Conservation (phyloP, 2,113 vertebrate genomes). For the Cervus canadensis region DNA sequence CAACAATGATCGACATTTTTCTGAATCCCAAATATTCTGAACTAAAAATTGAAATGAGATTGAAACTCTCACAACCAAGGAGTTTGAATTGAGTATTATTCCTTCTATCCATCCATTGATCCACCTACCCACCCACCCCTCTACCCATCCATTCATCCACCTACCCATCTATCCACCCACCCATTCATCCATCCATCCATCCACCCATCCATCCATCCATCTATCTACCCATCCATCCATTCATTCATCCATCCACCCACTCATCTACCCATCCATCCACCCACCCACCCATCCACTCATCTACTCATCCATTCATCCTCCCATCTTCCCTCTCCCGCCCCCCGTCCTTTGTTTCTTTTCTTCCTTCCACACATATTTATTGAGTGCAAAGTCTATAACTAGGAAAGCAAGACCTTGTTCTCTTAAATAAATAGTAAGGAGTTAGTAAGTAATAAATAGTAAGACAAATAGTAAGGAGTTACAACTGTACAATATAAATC, state of each 20-base stretch:
- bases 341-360: neutral
- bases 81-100: neutral
- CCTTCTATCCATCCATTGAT: neutral
- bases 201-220: neutral
- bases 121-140: too few relatives aligned
- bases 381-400: neutral
- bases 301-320: neutral
- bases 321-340: neutral
- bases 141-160: neutral
- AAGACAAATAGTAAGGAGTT: neutral
- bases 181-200: neutral
- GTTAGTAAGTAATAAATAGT: neutral
- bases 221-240: rapidly evolving
- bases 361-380: neutral
- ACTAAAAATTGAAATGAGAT: slow-evolving; percentile 1
- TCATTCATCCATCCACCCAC: neutral
- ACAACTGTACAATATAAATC: neutral
- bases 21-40: neutral
- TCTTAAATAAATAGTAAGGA: neutral
- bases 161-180: neutral
- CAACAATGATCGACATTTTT: neutral
- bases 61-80: neutral
- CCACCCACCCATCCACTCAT: neutral
- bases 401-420: neutral
- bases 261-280: too few relatives aligned